These are phyloP conservation scores for Miniopterus natalensis DNA, from an alignment of 2,113 vertebrate species.

Conservation along the genomic window DNA sequence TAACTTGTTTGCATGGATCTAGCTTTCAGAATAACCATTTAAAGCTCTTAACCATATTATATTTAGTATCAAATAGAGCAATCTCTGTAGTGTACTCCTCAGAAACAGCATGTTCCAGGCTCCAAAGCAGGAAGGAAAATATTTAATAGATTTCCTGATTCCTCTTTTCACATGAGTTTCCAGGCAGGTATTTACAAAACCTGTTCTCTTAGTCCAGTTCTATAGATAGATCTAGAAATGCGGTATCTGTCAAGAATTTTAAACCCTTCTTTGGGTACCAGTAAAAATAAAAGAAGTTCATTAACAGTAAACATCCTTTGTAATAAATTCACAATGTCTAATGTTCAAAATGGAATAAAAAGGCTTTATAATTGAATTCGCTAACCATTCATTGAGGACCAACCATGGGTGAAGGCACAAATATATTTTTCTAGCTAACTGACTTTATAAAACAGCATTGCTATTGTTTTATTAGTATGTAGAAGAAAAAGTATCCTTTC, in stretches of 20 bases:
- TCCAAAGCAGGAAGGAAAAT: background rate
- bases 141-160: background rate
- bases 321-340: background rate
- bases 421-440: background rate
- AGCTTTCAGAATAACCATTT: background rate
- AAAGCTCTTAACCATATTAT: background rate
- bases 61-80: background rate
- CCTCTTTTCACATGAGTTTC: background rate
- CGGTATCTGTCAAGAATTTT: background rate
- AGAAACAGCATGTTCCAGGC: background rate
- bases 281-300: conserved; percentile 7
- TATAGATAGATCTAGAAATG: background rate
- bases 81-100: background rate
- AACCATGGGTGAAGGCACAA: background rate
- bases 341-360: background rate
- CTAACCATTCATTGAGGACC: background rate
- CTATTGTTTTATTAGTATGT: background rate
- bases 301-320: background rate
- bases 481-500: background rate
- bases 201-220: background rate
- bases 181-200: background rate
- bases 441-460: background rate
- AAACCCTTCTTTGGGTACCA: background rate
- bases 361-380: background rate
- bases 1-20: background rate